phyloP scores from a whole-genome alignment of 1,140 invertebrate species.

The Drosophila gunungcola region DNA sequence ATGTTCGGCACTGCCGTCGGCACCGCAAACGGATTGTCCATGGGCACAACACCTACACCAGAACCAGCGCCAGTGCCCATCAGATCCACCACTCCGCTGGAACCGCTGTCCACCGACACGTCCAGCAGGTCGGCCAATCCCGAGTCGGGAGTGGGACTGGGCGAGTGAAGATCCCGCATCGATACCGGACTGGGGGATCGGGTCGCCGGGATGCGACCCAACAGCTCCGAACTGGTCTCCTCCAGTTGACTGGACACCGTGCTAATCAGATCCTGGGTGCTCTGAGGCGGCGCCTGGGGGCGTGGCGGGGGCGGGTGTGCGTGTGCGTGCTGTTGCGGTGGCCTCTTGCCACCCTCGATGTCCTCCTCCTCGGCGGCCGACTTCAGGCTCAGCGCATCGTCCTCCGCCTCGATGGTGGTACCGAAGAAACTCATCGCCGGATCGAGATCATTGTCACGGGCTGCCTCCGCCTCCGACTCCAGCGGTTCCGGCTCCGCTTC shows the following conservation, averaged over 20 bases:
- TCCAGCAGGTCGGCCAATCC: slow-evolving; percentile 88
- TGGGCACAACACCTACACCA: neutral
- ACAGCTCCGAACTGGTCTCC: slow-evolving; percentile 92
- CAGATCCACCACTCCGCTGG: slow-evolving; percentile 65
- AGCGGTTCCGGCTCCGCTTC: slow-evolving; percentile 59
- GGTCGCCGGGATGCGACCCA: slow-evolving; percentile 92
- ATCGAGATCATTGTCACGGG: slow-evolving; percentile 54
- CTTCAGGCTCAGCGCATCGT: slow-evolving; percentile 75
- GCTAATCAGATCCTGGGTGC: slow-evolving; percentile 93
- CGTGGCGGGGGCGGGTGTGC: slow-evolving; percentile 86
- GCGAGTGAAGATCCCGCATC: slow-evolving; percentile 91
- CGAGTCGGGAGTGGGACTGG: slow-evolving; percentile 92
- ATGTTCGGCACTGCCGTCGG: slow-evolving; percentile 72
- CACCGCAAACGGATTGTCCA: slow-evolving; percentile 79
- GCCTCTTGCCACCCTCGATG: slow-evolving; percentile 46
- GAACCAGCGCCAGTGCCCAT: slow-evolving; percentile 10
- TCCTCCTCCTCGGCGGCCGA: slow-evolving; percentile 74
- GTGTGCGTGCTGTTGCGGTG: slow-evolving; percentile 82
- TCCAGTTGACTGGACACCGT: slow-evolving; percentile 95
- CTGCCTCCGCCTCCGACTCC: slow-evolving; percentile 49
- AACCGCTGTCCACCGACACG: slow-evolving; percentile 84
- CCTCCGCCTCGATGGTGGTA: slow-evolving; percentile 76
- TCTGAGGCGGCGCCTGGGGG: slow-evolving; percentile 87
- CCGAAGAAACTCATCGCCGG: slow-evolving; percentile 76
- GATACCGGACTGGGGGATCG: slow-evolving; percentile 93